phyloP scores from a whole-genome alignment of 1,140 invertebrate species.

The Capitella teleta region DNA sequence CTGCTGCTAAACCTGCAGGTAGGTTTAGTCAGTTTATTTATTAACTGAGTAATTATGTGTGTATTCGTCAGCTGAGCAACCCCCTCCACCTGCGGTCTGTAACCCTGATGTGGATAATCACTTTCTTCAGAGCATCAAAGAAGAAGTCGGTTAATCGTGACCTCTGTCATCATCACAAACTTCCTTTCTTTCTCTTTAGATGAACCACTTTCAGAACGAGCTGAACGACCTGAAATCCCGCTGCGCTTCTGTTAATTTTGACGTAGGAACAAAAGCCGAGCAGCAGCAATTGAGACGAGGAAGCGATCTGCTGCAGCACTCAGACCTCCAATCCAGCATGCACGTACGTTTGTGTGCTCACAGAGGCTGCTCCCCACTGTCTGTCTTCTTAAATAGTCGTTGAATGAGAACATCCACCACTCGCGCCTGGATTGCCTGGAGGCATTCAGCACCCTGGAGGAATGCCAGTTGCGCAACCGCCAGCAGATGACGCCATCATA shows the following conservation, averaged over 20 bases:
- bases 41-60: no score
- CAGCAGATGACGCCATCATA: conserved; percentile 33
- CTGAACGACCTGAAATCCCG: conserved; percentile 46
- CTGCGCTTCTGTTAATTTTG: conserved; percentile 13
- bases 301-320: no score
- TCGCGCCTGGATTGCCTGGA: conserved; percentile 26
- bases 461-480: conserved; percentile 28
- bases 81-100: no score
- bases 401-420: conserved; percentile 29
- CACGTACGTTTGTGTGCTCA: no score
- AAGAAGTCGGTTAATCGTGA: no score
- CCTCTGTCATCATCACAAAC: no score
- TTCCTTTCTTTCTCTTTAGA: conserved; percentile 39
- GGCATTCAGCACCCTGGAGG: conserved; percentile 32
- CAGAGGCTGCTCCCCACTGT: background rate
- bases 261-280: conserved; percentile 46
- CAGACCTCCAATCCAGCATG: no score
- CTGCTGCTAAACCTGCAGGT: no score
- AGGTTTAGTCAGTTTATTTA: no score
- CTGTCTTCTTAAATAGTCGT: conserved; percentile 20
- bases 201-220: conserved; percentile 53
- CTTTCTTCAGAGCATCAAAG: no score
- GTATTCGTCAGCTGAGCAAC: no score
- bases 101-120: no score
- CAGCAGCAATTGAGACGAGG: conserved; percentile 42